phyloP scores from a whole-genome alignment of 64 coral and sea anemone genomes.

The Pachyseris speciosa region DNA sequence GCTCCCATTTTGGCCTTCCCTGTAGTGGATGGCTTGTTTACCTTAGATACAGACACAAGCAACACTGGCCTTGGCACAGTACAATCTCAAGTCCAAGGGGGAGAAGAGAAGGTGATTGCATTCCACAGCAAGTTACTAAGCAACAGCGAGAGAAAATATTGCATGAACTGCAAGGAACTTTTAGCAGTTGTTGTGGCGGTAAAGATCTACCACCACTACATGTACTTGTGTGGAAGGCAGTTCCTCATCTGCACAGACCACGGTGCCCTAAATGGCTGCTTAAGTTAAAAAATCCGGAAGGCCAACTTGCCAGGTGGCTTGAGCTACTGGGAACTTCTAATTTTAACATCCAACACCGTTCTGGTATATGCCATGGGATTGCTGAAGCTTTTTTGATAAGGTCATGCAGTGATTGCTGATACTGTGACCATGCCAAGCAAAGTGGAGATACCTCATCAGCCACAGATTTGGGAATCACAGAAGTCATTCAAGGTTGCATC shows the following conservation, averaged over 20 bases:
- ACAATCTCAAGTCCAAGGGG: neutral
- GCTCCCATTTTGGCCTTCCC: constrained; percentile 1
- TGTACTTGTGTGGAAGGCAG: neutral
- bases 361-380: neutral
- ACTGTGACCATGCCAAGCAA: neutral
- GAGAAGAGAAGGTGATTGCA: constrained; percentile 15
- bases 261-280: neutral
- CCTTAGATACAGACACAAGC: constrained; percentile 39
- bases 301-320: constrained; percentile 9
- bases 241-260: neutral
- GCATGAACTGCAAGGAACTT: neutral
- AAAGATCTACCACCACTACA: neutral
- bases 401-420: neutral
- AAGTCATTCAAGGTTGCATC: too few relatives aligned
- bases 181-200: constrained; percentile 12
- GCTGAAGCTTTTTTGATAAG: neutral
- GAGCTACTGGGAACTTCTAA: neutral
- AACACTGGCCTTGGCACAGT: constrained; percentile 15
- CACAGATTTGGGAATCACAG: too few relatives aligned
- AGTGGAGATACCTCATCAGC: neutral
- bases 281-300: constrained; percentile 16
- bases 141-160: constrained; percentile 9
- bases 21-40: neutral
- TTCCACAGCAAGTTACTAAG: neutral
- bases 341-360: neutral